phyloP scores from a whole-genome alignment of 2,888 invertebrate species.

The Xylocampa areola region DNA sequence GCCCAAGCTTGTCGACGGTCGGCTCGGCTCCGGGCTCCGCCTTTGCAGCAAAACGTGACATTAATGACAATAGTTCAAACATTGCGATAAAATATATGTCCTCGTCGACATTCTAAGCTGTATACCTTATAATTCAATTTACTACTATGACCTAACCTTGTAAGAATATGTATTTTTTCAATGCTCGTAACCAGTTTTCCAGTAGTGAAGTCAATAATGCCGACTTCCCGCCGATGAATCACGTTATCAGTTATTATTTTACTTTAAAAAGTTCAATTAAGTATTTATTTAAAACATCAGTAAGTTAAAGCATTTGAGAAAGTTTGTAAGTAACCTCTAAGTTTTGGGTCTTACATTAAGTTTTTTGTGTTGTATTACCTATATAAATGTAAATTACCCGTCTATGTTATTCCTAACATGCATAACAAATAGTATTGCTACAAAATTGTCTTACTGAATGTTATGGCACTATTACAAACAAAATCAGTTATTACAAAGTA shows the following conservation, averaged over 20 bases:
- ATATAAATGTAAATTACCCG: constrained; percentile 17
- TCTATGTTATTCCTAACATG: constrained; percentile 10
- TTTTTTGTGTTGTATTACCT: neutral
- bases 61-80: constrained; percentile 52
- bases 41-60: constrained; percentile 75
- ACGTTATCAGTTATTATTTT: constrained; percentile 56
- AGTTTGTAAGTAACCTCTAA: constrained; percentile 13
- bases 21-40: constrained; percentile 83
- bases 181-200: constrained; percentile 64
- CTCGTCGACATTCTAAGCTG: constrained; percentile 13
- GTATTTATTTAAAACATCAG: neutral
- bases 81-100: constrained; percentile 35
- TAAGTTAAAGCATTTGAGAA: neutral
- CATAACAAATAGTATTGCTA: constrained; percentile 9
- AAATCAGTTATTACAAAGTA: neutral
- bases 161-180: constrained; percentile 53
- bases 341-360: constrained; percentile 7
- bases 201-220: constrained; percentile 53
- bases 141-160: constrained; percentile 64
- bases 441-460: constrained; percentile 20
- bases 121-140: constrained; percentile 52
- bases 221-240: constrained; percentile 75
- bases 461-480: neutral
- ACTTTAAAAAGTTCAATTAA: constrained; percentile 14
- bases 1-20: constrained; percentile 79